phyloP scores from a whole-genome alignment of 2,888 invertebrate genomes.

The Ormyrus rosae region DNA sequence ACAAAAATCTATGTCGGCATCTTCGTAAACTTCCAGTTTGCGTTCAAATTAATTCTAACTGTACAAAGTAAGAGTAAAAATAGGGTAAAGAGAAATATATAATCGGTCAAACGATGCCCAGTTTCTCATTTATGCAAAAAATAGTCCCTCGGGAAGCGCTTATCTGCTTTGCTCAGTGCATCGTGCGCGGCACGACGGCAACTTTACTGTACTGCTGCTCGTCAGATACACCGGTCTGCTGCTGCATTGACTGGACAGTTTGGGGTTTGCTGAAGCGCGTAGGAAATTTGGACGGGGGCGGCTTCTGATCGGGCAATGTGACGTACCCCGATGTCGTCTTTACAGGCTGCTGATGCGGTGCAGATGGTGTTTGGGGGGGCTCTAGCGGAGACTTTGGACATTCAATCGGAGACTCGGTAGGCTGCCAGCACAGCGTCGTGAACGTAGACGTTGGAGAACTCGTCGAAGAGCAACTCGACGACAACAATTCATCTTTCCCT shows the following conservation, averaged over 20 bases:
- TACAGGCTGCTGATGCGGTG: conserved; percentile 1
- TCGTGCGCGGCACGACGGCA: conserved; percentile 67
- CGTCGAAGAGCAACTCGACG: conserved; percentile 52
- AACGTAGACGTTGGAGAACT: conserved; percentile 48
- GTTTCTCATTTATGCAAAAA: conserved; percentile 31
- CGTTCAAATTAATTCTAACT: too few species aligned
- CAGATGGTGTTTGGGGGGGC: background rate
- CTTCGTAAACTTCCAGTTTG: too few species aligned
- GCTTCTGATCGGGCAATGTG: conserved; percentile 60
- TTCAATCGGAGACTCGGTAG: background rate
- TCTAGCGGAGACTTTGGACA: background rate
- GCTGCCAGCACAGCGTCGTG: conserved; percentile 55
- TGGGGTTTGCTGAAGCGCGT: conserved; percentile 61
- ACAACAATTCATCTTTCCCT: conserved; percentile 53
- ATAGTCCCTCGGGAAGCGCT: background rate
- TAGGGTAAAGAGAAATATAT: conserved; percentile 1
- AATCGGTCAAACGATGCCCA: conserved; percentile 31
- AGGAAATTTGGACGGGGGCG: conserved; percentile 42
- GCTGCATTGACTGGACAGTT: conserved; percentile 12
- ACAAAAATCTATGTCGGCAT: too few species aligned
- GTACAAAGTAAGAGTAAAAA: conserved; percentile 1
- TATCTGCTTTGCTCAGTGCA: conserved; percentile 60
- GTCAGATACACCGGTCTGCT: conserved; percentile 47
- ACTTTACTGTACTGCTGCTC: conserved; percentile 73
- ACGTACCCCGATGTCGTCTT: conserved; percentile 64